A percentile compares a stretch with the other conserved stretches of the same genome.
These are phyloP conservation scores for Phalacrocorax brasilianus DNA, from an alignment of 2,113 vertebrate species.

Conservation along the genomic window DNA sequence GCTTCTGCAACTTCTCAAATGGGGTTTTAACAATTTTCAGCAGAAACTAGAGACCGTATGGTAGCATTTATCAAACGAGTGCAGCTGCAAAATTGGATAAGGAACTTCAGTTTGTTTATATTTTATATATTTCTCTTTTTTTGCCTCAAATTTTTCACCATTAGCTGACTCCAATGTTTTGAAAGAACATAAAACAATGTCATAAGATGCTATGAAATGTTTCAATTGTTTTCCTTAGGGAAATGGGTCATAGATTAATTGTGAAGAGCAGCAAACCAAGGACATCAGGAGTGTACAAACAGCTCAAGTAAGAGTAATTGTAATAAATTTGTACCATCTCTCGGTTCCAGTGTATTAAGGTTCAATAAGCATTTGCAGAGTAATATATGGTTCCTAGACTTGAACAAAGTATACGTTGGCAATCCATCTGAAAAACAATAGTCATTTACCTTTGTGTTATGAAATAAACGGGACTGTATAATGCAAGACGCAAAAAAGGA, in stretches of 20 bases:
- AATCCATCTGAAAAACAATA: background rate
- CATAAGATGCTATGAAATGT: background rate
- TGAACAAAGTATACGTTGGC: background rate
- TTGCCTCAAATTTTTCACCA: background rate
- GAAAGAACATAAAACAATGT: background rate
- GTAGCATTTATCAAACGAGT: background rate
- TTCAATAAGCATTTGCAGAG: conserved; percentile 6
- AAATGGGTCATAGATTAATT: conserved; percentile 20
- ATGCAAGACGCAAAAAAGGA: background rate
- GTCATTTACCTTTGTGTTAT: background rate
- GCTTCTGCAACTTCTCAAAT: background rate
- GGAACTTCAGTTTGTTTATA: background rate
- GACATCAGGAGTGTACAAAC: background rate
- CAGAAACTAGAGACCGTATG: background rate
- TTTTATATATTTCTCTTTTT: background rate
- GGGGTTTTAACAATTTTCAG: background rate
- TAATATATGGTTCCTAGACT: background rate
- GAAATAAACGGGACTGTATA: background rate
- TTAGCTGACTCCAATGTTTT: conserved; percentile 6
- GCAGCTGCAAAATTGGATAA: background rate
- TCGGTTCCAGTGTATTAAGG: background rate
- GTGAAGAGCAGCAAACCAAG: background rate
- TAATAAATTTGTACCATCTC: background rate
- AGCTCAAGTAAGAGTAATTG: background rate
- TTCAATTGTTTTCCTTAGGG: conserved; percentile 19